Evolutionary conservation across 2,113 vertebrate species (phyloP).

Genomic region (Ramphastos sulfuratus): DNA sequence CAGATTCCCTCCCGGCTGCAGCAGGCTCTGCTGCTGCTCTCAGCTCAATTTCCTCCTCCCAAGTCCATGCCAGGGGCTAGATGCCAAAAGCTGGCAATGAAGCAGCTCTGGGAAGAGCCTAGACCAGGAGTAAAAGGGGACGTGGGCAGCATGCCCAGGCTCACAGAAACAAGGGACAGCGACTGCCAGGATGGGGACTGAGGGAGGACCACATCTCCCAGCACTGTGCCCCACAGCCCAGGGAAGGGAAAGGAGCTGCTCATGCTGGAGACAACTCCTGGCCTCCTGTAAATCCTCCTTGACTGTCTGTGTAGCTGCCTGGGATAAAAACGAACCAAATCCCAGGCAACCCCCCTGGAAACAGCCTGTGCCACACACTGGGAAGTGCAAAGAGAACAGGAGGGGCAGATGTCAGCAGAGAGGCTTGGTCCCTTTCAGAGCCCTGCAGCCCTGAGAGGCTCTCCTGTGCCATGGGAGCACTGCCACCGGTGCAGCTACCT

Average conservation of each 20-base stretch:
- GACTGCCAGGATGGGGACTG: neutral
- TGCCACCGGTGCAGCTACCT: no score
- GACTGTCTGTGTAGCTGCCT: neutral
- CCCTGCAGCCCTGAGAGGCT: no score
- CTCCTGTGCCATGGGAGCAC: no score
- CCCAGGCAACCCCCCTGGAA: neutral
- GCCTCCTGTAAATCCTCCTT: neutral
- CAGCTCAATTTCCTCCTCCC: conserved; percentile 34
- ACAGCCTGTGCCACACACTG: neutral
- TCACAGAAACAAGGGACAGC: neutral
- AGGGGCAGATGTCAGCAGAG: neutral
- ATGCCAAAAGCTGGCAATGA: neutral
- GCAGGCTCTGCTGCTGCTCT: neutral
- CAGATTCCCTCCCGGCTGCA: neutral
- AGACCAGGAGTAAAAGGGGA: neutral
- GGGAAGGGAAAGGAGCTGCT: neutral
- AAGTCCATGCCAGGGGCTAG: neutral
- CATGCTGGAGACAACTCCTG: neutral
- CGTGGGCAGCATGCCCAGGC: neutral
- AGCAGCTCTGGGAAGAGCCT: conserved; percentile 3
- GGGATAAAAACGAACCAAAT: neutral
- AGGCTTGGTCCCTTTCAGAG: no score
- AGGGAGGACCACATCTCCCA: neutral
- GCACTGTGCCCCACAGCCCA: neutral
- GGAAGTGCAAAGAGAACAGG: neutral